Percentiles rank a stretch among this genome's conserved stretches.
These are phyloP conservation scores for Rhabdophis nuchalis DNA, from an alignment of 2,797 vertebrate species.

Conservation along the genomic window DNA sequence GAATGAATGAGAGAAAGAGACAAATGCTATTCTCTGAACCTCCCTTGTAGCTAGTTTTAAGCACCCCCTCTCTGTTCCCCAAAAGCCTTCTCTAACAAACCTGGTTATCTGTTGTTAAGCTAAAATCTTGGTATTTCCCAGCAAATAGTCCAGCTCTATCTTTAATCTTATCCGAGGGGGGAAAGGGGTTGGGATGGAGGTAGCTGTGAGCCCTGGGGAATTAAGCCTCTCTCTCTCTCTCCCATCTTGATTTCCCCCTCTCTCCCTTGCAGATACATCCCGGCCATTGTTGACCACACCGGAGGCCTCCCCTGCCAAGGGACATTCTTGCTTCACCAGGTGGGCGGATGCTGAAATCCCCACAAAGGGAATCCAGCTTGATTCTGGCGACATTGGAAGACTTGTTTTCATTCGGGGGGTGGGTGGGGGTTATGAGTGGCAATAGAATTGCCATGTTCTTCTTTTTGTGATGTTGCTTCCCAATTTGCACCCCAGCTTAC, in stretches of 20 bases:
- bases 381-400: background rate
- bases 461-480: background rate
- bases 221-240: background rate
- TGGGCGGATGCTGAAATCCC: conserved; percentile 51
- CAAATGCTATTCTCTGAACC: background rate
- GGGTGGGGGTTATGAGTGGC: too few species aligned
- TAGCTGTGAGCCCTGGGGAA: background rate
- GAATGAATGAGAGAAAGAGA: background rate
- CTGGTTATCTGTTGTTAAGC: background rate
- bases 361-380: background rate
- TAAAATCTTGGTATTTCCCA: background rate
- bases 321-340: conserved; percentile 97
- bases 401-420: too few species aligned
- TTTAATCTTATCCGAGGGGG: background rate
- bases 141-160: background rate
- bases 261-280: conserved; percentile 84
- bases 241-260: background rate
- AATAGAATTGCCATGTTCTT: background rate
- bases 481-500: background rate
- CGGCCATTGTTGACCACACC: conserved; percentile 95
- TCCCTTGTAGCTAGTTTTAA: background rate
- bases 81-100: background rate
- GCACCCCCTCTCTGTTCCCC: background rate
- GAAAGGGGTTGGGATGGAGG: background rate
- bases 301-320: conserved; percentile 91